A percentile compares a stretch with the other conserved stretches of the same genome.
phyloP scores from a whole-genome alignment of 2,888 invertebrate genomes.

The Clanis bilineata region DNA sequence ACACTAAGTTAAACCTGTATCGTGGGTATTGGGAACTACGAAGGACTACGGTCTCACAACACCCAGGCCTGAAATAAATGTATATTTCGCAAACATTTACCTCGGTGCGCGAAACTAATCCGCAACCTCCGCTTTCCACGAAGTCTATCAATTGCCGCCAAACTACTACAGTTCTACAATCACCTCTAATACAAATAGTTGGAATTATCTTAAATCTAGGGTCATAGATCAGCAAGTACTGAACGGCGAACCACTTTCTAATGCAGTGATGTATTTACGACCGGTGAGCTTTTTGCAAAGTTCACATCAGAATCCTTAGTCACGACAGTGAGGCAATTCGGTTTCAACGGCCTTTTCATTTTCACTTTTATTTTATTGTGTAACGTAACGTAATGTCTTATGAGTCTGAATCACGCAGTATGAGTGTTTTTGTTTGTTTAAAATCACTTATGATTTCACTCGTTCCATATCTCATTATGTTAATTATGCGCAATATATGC shows the following conservation, averaged over 20 bases:
- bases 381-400: neutral
- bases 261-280: neutral
- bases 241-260: neutral
- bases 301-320: neutral
- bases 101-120: too few relatives aligned
- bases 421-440: neutral
- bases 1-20: too few relatives aligned
- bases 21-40: too few relatives aligned
- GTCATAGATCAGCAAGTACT: neutral
- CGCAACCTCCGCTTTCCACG: too few relatives aligned
- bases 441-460: neutral
- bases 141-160: too few relatives aligned
- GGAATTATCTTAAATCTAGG: neutral
- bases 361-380: slow-evolving; percentile 11
- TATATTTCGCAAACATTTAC: too few relatives aligned
- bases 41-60: too few relatives aligned
- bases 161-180: neutral
- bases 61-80: too few relatives aligned
- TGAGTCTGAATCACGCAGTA: neutral
- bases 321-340: neutral
- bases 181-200: neutral
- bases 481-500: neutral
- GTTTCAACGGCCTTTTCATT: slow-evolving; percentile 7
- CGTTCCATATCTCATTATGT: neutral
- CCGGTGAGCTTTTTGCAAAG: neutral